Evolutionary conservation across 2,888 invertebrate genomes (phyloP).

Genomic region (Trimorus sp.): DNA sequence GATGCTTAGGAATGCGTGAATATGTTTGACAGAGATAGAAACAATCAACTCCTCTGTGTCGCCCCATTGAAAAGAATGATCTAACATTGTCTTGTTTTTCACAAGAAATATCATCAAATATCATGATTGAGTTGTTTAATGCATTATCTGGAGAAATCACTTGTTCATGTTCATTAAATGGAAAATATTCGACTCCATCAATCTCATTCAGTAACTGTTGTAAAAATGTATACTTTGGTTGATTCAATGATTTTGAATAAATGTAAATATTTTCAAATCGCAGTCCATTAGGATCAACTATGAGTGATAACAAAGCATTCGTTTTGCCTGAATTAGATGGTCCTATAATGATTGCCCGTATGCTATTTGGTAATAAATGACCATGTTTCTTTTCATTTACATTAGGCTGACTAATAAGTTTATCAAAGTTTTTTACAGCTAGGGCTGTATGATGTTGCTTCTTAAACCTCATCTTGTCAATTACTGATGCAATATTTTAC

Average conservation of each 20-base stretch:
- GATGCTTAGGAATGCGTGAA: constrained; percentile 49
- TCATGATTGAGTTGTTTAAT: constrained; percentile 70
- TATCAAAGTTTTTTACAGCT: too few species aligned
- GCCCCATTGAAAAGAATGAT: constrained; percentile 66
- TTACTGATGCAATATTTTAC: too few species aligned
- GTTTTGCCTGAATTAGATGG: constrained; percentile 72
- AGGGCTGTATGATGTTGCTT: too few species aligned
- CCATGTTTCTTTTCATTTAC: too few species aligned
- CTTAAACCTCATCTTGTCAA: too few species aligned
- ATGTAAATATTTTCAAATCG: constrained; percentile 78
- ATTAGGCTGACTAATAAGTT: too few species aligned
- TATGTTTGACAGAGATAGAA: constrained; percentile 72
- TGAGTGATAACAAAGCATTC: constrained; percentile 74
- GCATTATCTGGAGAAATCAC: constrained; percentile 26
- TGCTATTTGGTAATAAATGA: too few species aligned
- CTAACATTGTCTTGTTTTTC: constrained; percentile 64
- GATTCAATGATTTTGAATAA: constrained; percentile 67
- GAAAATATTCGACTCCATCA: constrained; percentile 53
- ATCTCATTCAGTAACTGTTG: constrained; percentile 59
- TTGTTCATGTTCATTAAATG: constrained; percentile 41
- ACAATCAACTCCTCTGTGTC: constrained; percentile 71
- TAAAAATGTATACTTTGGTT: constrained; percentile 72
- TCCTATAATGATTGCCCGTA: too few species aligned
- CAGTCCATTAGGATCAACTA: constrained; percentile 74
- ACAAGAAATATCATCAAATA: constrained; percentile 72